Base-by-base conservation (phyloP, 2,888 invertebrate species). In the Caenorhabditis virilis region DNA sequence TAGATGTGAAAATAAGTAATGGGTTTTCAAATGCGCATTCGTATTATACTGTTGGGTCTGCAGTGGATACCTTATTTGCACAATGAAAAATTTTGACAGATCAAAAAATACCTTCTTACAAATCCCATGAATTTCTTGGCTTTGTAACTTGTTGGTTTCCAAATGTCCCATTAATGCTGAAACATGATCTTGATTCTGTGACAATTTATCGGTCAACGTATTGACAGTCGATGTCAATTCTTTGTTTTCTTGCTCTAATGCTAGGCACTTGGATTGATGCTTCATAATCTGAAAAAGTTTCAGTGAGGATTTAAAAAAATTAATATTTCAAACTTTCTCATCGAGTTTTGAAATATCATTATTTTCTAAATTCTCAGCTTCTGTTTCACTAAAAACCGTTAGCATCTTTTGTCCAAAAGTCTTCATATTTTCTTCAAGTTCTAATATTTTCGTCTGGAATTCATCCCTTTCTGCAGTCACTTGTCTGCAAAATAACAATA, bases 101-200 rank as follows among this genome's bases (percentile, higher is more conserved):
- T n/a, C n/a, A n/a, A n/a, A n/a, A n/a, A n/a, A n/a, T n/a, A 59
- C 59, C 30, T 59, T 59, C 36, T 35, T 47, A 38, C 59, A 56
- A 1, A 65, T 65, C 18, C 60, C 65, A 15, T 60, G 56, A n/a
- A 59, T 65, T 26, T 60, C 56, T 20, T 52, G 42, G 26, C 56
- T 65, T 15, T 59, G 56, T n/a, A 33, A 39, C 33, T 59, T 65
- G n/a, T 52, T 60, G 2, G 36, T 52, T 42, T 65, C 65, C 39
- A 65, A 25, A n/a, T 65, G 60, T 48, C 43, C 52, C 65, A 65
- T 60, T 25, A 65, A 47, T 0, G 55, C 60, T 11, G 60, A 51
- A 2, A 65, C 65, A 36, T 65, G 59, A n/a, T 49, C 53, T 42
- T 65, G 65, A 22, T 65, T 59, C 33, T 45, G 7, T 5, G 59